Conservation (phyloP, 2,888 invertebrate species). For the Noctua pronuba region DNA sequence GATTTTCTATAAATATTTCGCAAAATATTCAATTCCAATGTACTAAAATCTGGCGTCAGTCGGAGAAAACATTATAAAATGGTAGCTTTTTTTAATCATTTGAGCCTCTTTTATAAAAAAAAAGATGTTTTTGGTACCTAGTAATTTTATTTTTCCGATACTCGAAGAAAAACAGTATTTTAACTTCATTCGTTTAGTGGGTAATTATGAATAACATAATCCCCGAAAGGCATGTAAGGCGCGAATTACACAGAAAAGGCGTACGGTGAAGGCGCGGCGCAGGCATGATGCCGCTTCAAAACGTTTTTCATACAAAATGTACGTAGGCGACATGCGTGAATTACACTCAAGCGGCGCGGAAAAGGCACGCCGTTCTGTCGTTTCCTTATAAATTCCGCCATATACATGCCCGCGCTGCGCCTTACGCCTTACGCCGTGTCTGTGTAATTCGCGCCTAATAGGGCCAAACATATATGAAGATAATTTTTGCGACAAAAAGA, state of each 20-base stretch:
- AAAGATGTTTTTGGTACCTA: neutral
- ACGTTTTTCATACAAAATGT: too few relatives aligned
- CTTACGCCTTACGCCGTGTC: too few relatives aligned
- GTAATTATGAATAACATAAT: neutral
- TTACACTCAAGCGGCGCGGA: too few relatives aligned
- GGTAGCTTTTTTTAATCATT: neutral
- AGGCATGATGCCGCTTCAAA: too few relatives aligned
- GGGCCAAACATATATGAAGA: neutral
- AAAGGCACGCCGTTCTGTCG: too few relatives aligned
- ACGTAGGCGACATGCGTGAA: too few relatives aligned
- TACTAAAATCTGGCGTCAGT: conserved; percentile 48
- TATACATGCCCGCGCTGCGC: too few relatives aligned
- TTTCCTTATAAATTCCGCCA: too few relatives aligned
- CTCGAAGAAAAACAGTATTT: neutral
- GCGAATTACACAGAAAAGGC: too few relatives aligned
- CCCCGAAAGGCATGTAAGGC: neutral
- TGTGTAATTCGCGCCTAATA: too few relatives aligned
- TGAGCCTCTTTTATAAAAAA: neutral
- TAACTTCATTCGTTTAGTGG: neutral
- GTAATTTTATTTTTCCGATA: neutral
- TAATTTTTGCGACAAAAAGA: neutral
- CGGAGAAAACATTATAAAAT: conserved; percentile 29
- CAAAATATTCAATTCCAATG: conserved; percentile 63
- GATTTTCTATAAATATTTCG: conserved; percentile 55
- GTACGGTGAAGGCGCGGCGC: too few relatives aligned